Evolutionary conservation across 2,888 invertebrate species (phyloP), one percentile per base, ranked within the genome.

Genomic region (Hypolimnas misippus): DNA sequence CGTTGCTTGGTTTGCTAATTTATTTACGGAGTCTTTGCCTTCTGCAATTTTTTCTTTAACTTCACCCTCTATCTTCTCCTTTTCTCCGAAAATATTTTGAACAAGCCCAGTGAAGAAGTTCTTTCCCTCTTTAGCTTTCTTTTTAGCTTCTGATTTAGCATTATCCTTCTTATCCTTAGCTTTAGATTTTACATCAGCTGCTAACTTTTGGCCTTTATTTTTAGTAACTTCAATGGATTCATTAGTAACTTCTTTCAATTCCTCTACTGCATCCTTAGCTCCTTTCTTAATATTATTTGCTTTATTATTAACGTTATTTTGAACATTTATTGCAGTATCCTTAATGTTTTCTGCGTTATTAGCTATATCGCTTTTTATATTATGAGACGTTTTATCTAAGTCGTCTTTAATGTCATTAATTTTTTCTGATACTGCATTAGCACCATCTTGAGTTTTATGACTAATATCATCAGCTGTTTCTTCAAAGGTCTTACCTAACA

Each of bases 81-180:
- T 92, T 58, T 89, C 89, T 6, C 90, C 89, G 57, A 89, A 89
- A 35, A 92, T 87, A 59, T 89, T 91, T 4, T 87, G 85, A 1
- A 91, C 89, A 40, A 92, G 72, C 16, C 92, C 91, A 8, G 89
- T 83, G 40, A 92, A 85, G 70, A 92, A 92, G 69, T 79, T 85
- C 65, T 92, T 91, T 2, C 91, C 85, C 76, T 91, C 88, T 70
- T 91, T 91, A 14, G 86, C 81, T 63, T 90, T 90, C 73, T 91
- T 89, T 68, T 90, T 89, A 0, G 79, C 83, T 75, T 87, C 85
- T 40, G 83, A 78, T 70, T 84, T 86, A 1, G 80, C 80, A 65
- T 86, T 81, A 44, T 84, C 81, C 67, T 84, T 79, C 33, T 77
- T 75, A 60, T 84, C 79, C 35, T 68, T 69, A 1, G 75, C 68